Conservation (phyloP, 2,888 invertebrate species). For the Stomorhina lunata region DNA sequence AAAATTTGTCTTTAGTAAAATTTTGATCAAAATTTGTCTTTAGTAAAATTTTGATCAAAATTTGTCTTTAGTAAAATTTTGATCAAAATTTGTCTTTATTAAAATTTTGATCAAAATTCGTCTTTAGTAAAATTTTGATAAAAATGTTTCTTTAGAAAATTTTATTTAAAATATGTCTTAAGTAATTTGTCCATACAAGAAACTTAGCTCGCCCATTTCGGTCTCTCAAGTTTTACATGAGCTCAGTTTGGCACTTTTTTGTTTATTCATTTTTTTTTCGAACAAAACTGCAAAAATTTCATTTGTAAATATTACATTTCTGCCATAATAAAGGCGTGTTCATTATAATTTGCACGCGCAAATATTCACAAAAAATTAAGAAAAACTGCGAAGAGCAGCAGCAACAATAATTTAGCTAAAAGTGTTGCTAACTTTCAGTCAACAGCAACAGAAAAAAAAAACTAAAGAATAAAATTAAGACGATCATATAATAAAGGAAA, state of each 20-base stretch:
- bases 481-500: conserved; percentile 51
- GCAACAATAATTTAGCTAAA: conserved; percentile 19
- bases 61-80: no score
- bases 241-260: conserved; percentile 59
- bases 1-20: no score
- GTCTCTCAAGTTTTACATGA: neutral
- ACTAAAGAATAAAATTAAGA: conserved; percentile 27
- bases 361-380: conserved; percentile 52
- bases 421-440: conserved; percentile 50
- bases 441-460: conserved; percentile 21
- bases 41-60: no score
- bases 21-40: no score
- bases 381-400: conserved; percentile 17
- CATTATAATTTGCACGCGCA: conserved; percentile 65
- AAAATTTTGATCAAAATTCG: no score
- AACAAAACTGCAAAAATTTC: conserved; percentile 20
- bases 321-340: conserved; percentile 65
- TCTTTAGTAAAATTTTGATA: no score
- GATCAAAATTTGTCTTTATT: no score
- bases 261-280: conserved; percentile 47
- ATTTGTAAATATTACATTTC: conserved; percentile 46
- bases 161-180: no score
- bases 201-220: no score
- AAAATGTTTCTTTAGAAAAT: no score
- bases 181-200: no score